Base-by-base conservation (phyloP, 2,113 vertebrate genomes). In the Oryzias javanicus region DNA sequence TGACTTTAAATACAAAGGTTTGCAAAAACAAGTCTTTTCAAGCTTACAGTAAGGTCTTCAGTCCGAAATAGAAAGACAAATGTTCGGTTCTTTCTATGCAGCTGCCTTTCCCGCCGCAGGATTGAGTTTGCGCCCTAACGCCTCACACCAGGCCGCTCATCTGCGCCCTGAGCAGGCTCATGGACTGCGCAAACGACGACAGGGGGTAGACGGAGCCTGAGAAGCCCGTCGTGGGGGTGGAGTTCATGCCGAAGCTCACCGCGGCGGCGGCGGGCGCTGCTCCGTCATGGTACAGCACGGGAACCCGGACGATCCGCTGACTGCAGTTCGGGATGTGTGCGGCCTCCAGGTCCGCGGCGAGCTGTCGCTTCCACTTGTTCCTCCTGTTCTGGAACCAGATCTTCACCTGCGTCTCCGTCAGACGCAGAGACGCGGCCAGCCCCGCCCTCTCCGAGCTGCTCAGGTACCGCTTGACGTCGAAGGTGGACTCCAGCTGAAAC, bases 301-400 rank as follows among this genome's bases (percentile, higher is more conserved):
- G 96, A 17, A 97, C 95, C 24, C 95, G 88, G 55, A 98, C 94
- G 52, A 97, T 90, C 84, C 95, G 88, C 81, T 95, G 96, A 16
- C 89, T 87, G 0, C 92, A 89, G 55, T 92, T 94, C 2, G 92
- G 90, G 58, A 94, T 68, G 6, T 91, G 93, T 13, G 90, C 92
- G 3, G 92, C 93, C 74, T 97, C 95, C 47, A 97, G 79, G 52
- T 97, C 95, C 0, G 94, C 96, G 3, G 93, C 89, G 76, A 95
- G 76, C 75, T 98, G 96, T 54, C 95, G 79, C 82, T 98, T 98
- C 95, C 95, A 96, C 61, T 95, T 95, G 80, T 96, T 95, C 64
- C 94, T 88, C 10, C 94, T 89, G 74, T 95, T 96, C 84, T 96
- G 95, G 77, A 95, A 95, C 94, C 95, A 96, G 84, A 35, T 35